Base-by-base conservation (phyloP, 2,888 invertebrate species). In the Zygothrica quintamaculata region DNA sequence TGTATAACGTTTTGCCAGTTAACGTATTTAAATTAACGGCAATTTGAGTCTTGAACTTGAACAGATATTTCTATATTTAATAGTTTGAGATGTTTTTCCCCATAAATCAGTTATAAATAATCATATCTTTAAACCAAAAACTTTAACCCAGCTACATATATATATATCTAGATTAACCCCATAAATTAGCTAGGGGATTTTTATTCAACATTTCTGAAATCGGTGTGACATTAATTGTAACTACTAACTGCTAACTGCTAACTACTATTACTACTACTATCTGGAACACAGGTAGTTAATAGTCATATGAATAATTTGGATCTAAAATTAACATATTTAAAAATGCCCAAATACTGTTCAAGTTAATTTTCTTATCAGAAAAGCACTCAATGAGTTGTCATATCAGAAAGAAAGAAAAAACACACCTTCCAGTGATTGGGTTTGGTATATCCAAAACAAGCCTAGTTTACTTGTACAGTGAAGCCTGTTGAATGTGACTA, bases 291-390 rank as follows among this genome's bases (percentile, higher is more conserved):
- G 12, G 8, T 34, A 12, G 39, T 16, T 42, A 51, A 33, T 39
- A 37, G 3, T 22, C 18, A 22, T 2, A 22, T 5, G 18, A 22
- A 22, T 22, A 22, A 43, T 51, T 50, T 60, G 31, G 34, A 25
- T 61, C 4, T 40, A 29, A n/a, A n/a, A 58, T 68, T 58, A 48
- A 18, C 70, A 68, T 57, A n/a, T 22, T 61, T 2, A 5, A 51
- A 33, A 39, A 13, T 18, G 47, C 59, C 40, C 53, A 40, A 22
- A 50, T 58, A 2, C 40, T n/a, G n/a, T n/a, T n/a, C n/a, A n/a
- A n/a, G n/a, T 13, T 33, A n/a, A 12, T 39, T 34, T 31, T 3
- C 15, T 50, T 59, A 61, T 59, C 60, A 13, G 4, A 15, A 18
- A 9, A 40, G 11, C 34, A 40, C 29, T 16, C n/a, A 36, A 53